These are phyloP conservation scores for Anolis carolinensis DNA, from an alignment of 2,113 vertebrate genomes.

Conservation along the genomic window DNA sequence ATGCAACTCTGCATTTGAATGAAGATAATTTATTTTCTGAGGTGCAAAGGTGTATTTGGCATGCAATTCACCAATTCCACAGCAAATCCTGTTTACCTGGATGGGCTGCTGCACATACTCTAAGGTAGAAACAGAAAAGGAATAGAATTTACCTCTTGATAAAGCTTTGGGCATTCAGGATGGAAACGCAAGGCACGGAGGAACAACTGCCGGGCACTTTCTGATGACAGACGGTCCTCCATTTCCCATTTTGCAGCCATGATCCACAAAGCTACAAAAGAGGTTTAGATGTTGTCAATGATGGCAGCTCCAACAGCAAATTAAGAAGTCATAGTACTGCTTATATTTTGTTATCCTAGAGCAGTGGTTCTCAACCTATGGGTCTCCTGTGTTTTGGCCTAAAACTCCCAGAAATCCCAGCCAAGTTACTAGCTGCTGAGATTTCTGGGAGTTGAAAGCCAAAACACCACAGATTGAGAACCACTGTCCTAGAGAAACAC, in stretches of 20 bases:
- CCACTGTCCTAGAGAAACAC: too few relatives aligned
- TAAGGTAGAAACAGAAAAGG: not conserved
- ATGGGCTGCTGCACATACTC: not conserved
- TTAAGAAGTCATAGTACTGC: not conserved
- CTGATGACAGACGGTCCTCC: constrained; percentile 90
- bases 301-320: not conserved
- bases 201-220: constrained; percentile 92
- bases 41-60: not conserved
- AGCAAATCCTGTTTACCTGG: not conserved
- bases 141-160: constrained; percentile 85
- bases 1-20: not conserved
- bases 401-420: too few relatives aligned
- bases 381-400: too few relatives aligned
- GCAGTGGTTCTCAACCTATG: too few relatives aligned
- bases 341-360: not conserved
- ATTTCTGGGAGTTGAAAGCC: too few relatives aligned
- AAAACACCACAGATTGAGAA: too few relatives aligned
- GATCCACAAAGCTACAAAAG: constrained; percentile 88
- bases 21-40: not conserved
- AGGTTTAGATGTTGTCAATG: not conserved
- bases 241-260: constrained; percentile 98
- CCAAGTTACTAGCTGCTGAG: too few relatives aligned
- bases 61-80: not conserved
- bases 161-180: constrained; percentile 89
- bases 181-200: constrained; percentile 96